Base-by-base conservation (phyloP, 2,113 vertebrate species). In the Hippopotamus amphibius region DNA sequence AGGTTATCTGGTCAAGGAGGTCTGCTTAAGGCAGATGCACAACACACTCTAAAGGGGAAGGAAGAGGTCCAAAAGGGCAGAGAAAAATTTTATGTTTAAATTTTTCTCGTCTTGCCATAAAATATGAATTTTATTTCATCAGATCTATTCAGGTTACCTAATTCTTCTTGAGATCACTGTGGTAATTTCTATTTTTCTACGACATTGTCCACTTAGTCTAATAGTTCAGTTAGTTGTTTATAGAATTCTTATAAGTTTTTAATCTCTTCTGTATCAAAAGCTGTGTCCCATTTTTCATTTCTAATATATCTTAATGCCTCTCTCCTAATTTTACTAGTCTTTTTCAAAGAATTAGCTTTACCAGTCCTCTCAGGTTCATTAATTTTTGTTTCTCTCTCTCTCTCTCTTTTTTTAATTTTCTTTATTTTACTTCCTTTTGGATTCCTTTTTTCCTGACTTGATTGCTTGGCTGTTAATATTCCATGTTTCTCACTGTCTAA, bases 111-210 rank as follows among this genome's bases (percentile, higher is more conserved):
- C 74, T 53, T 55, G 13, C 50, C 11, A 37, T 37, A 79, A 79
- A 22, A 37, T 57, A 41, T 41, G 4, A 57, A 57, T 80, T 80
- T 80, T 26, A 57, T 80, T 41, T 80, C 77, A 57, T 57, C 53
- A 65, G 46, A 57, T 90, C 43, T 95, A 7, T 61, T 72, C n/a
- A 53, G 84, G 21, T 61, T 61, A 59, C 16, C 37, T 43, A 68
- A 28, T 82, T 90, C 50, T 91, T 91, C 59, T 66, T 66, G 48
- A 90, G 63, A 72, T 10, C 12, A 33, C 94, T 74, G 87, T 80
- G 43, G 48, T 87, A 43, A 69, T 80, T 79, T 66, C 10, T 88
- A 4, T 88, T 85, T 97, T 94, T 46, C 72, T 97, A 59, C 13
- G n/a, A 30, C 71, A 69, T 65, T 66, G 24, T 41, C 66, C 26